phyloP scores from a whole-genome alignment of 2,888 invertebrate species.

The Synergus japonicus region DNA sequence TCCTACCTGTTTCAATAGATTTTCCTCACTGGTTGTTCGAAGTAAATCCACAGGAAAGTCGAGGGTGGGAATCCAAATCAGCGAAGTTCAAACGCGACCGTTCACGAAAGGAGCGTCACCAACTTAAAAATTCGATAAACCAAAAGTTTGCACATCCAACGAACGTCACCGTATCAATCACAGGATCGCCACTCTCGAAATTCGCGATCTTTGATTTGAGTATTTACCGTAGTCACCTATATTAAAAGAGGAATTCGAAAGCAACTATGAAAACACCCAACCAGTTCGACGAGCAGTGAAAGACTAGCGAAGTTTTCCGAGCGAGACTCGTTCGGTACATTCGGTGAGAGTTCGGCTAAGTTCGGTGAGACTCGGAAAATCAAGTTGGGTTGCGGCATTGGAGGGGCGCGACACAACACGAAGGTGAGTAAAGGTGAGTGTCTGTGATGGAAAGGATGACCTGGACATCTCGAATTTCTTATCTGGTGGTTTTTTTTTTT shows the following conservation, averaged over 20 bases:
- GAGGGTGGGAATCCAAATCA: constrained; percentile 26
- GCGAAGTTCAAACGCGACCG: constrained; percentile 3
- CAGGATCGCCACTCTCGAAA: constrained; percentile 17
- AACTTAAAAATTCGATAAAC: not conserved
- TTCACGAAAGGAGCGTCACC: constrained; percentile 34
- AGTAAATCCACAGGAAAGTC: constrained; percentile 20
- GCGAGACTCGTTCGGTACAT: not conserved
- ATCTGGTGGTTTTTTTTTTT: too few relatives aligned
- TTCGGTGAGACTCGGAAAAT: not conserved
- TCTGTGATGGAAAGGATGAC: too few relatives aligned
- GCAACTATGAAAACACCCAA: not conserved
- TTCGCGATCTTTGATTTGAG: not conserved
- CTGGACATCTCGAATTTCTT: too few relatives aligned
- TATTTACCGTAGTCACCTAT: constrained; percentile 11
- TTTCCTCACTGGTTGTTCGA: constrained; percentile 24
- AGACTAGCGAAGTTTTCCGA: constrained; percentile 29
- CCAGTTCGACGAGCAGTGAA: constrained; percentile 21
- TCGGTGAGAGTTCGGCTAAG: not conserved
- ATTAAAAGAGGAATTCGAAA: not conserved
- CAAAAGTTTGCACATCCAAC: constrained; percentile 10
- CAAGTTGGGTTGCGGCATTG: too few relatives aligned
- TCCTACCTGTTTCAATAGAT: constrained; percentile 1
- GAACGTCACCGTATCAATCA: constrained; percentile 12
- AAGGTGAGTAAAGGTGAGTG: too few relatives aligned
- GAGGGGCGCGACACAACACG: too few relatives aligned